Evolutionary conservation across 2,797 vertebrate species (phyloP).

Genomic region (Karalla daura): DNA sequence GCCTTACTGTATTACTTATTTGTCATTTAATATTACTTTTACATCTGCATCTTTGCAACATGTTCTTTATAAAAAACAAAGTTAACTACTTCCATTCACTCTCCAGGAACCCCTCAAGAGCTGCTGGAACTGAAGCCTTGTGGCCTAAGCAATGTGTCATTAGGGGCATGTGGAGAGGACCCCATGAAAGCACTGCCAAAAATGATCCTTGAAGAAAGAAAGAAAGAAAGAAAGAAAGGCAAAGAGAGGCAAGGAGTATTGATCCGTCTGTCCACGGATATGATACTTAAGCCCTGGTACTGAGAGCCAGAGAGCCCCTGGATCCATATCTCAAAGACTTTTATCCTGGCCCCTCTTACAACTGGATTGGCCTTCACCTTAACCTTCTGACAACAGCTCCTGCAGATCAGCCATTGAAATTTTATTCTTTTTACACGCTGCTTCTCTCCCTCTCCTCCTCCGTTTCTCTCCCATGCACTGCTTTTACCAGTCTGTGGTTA

Average conservation of each 20-base stretch:
- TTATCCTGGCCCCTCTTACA: slow-evolving; percentile 89
- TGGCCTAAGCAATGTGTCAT: slow-evolving; percentile 90
- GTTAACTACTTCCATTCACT: slow-evolving; percentile 42
- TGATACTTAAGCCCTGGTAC: slow-evolving; percentile 94
- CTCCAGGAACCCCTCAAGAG: slow-evolving; percentile 42
- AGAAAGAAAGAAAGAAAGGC: slow-evolving; percentile 90
- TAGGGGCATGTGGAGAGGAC: slow-evolving; percentile 86
- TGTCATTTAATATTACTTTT: slow-evolving; percentile 18
- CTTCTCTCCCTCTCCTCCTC: slow-evolving; percentile 39
- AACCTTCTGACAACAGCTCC: slow-evolving; percentile 87
- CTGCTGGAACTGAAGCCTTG: slow-evolving; percentile 57
- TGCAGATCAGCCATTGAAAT: slow-evolving; percentile 89
- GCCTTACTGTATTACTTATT: slow-evolving; percentile 16
- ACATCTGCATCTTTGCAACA: slow-evolving; percentile 29
- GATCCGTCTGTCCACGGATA: slow-evolving; percentile 98
- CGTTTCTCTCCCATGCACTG: slow-evolving; percentile 24
- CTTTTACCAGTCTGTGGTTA: slow-evolving; percentile 51
- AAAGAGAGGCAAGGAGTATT: slow-evolving; percentile 91
- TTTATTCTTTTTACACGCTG: slow-evolving; percentile 79
- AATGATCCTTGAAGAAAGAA: slow-evolving; percentile 95
- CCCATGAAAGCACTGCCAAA: slow-evolving; percentile 83
- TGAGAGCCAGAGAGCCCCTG: slow-evolving; percentile 89
- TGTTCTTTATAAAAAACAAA: slow-evolving; percentile 57
- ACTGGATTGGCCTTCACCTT: slow-evolving; percentile 88
- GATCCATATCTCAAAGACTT: slow-evolving; percentile 95